Base-by-base conservation (phyloP, 1,140 invertebrate species). In the Drosophila bipectinata region DNA sequence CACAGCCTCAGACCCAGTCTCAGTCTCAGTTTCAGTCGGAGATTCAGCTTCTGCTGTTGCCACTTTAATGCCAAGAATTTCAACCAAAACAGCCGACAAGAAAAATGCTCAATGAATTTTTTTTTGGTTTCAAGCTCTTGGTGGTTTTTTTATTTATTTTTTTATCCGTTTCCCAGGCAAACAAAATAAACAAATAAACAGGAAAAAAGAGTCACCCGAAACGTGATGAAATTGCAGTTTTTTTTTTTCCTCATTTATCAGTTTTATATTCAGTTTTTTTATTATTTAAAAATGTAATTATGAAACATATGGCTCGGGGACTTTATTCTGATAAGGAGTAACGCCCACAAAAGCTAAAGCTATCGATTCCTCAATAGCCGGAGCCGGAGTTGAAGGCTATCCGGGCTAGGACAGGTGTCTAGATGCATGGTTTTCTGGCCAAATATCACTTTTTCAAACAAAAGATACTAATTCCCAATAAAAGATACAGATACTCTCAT, bases 31-130 rank as follows among this genome's bases (percentile, higher is more conserved):
- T 12, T 37, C 26, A 47, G 57, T 15, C 15, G 15, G 1, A 15
- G 15, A 15, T 1, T 24, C 15, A 14, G 54, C 21, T 39, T 14
- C 14, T 58, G 49, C 9, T 53, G 62, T 58, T 47, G 34, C 54
- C 56, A 28, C 54, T 68, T 68, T 71, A 71, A 71, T 71, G 63
- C 64, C 64, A 71, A 69, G 67, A 71, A 71, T 71, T 69, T 69
- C 64, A 58, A 28, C 52, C 18, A 18, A 18, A 51, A 32, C 21
- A 69, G 66, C 52, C 52, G 68, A 71, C 66, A 71, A 59, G 54
- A 51, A 71, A 61, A 82, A 72, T 82, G 73, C 78, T 77, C 79
- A 81, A 81, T 81, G 78, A 81, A 80, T 72, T 69, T 76, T 71
- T 48, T 49, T 72, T 18, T 18, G 1, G 18, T 18, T 18, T 18